These are phyloP conservation scores for Macrosoma leucophasiata DNA, from an alignment of 2,888 invertebrate genomes.

Conservation along the genomic window DNA sequence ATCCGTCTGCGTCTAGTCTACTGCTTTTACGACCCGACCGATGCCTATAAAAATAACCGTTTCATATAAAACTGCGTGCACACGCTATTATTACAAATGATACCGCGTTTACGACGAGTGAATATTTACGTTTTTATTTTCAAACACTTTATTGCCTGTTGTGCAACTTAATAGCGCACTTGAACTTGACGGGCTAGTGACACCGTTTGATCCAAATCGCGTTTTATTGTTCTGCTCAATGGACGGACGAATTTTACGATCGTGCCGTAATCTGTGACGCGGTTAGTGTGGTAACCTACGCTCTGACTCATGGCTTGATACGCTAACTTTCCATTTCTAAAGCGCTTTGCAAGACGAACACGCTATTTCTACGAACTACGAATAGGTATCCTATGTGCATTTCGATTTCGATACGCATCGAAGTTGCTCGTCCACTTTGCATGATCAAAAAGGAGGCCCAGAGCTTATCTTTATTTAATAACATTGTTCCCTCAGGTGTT, in stretches of 20 bases:
- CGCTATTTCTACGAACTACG: too few relatives aligned
- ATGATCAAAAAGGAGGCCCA: slow-evolving; percentile 2
- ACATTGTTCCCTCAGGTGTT: slow-evolving; percentile 58
- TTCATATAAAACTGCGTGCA: slow-evolving; percentile 43
- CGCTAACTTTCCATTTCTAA: slow-evolving; percentile 55
- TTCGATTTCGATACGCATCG: too few relatives aligned
- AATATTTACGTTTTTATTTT: slow-evolving; percentile 64
- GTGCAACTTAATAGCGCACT: slow-evolving; percentile 70
- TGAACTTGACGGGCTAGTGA: slow-evolving; percentile 72
- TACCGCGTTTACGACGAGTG: slow-evolving; percentile 42
- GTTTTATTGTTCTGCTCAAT: slow-evolving; percentile 71
- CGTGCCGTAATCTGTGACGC: slow-evolving; percentile 64
- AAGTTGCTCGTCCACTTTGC: slow-evolving; percentile 1
- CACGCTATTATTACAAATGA: slow-evolving; percentile 49
- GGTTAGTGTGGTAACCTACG: slow-evolving; percentile 50
- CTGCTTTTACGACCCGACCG: slow-evolving; percentile 62
- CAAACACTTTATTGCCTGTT: slow-evolving; percentile 65
- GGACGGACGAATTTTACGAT: slow-evolving; percentile 69
- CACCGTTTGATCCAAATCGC: slow-evolving; percentile 70
- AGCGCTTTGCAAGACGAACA: slow-evolving; percentile 7
- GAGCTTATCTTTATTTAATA: slow-evolving; percentile 54
- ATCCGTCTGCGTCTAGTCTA: slow-evolving; percentile 69
- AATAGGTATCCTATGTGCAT: too few relatives aligned
- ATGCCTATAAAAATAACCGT: slow-evolving; percentile 68
- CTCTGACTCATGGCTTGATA: slow-evolving; percentile 49